phyloP scores from a whole-genome alignment of 2,113 vertebrate species.

The Lepisosteus osseus region DNA sequence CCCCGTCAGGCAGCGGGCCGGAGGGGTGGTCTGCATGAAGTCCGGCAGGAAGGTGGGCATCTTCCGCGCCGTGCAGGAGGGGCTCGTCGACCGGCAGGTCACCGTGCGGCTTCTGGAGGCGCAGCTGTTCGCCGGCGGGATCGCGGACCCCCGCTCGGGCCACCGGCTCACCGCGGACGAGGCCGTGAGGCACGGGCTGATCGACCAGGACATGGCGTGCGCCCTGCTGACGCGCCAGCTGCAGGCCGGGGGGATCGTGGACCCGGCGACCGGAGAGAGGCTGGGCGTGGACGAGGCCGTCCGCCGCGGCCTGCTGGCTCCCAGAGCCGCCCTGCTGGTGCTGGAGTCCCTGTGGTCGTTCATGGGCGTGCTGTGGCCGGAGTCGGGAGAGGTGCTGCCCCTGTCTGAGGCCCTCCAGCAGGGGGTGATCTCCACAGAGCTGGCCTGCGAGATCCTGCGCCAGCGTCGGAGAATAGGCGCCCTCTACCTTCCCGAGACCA shows the following conservation, averaged over 20 bases:
- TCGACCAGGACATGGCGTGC: conserved; percentile 86
- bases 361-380: conserved; percentile 81
- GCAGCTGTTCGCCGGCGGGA: conserved; percentile 91
- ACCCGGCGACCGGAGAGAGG: conserved; percentile 68
- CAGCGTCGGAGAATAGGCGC: conserved; percentile 69
- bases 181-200: conserved; percentile 70
- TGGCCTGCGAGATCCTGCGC: conserved; percentile 67
- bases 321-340: conserved; percentile 71
- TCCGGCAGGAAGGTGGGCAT: conserved; percentile 80
- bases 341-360: conserved; percentile 81
- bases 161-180: conserved; percentile 77
- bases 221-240: conserved; percentile 79
- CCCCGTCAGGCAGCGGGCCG: conserved; percentile 79
- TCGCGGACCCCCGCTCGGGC: conserved; percentile 85
- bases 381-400: conserved; percentile 79
- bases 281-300: conserved; percentile 79
- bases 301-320: conserved; percentile 65
- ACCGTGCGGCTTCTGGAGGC: conserved; percentile 78
- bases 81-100: conserved; percentile 82
- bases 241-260: conserved; percentile 77
- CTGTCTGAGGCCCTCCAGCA: conserved; percentile 79
- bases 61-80: conserved; percentile 83
- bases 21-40: conserved; percentile 77
- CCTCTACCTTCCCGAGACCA: conserved; percentile 74
- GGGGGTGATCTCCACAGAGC: conserved; percentile 72